A percentile compares a stretch with the other conserved stretches of the same genome.
These are phyloP conservation scores for Lasioglossum baleicum DNA, from an alignment of 1,140 invertebrate species.

Conservation along the genomic window DNA sequence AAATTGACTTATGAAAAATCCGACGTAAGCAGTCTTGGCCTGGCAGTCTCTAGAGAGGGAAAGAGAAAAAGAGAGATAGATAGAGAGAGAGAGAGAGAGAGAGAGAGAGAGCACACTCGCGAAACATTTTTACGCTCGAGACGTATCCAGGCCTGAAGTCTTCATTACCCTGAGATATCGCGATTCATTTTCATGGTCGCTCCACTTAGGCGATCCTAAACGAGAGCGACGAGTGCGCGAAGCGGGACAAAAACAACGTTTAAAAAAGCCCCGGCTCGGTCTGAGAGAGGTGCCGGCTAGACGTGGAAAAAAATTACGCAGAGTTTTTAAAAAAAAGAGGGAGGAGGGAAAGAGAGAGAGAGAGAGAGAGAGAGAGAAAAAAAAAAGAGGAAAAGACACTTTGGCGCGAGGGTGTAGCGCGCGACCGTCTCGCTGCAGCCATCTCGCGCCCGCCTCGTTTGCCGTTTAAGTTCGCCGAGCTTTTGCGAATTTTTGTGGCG, in stretches of 20 bases:
- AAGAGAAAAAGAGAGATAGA: too few species aligned
- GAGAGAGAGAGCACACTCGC: not conserved
- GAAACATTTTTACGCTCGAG: conserved; percentile 14
- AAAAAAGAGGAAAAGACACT: not conserved
- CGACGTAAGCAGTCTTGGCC: too few species aligned
- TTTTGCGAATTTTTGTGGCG: conserved; percentile 3
- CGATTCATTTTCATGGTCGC: conserved; percentile 49
- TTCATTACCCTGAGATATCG: conserved; percentile 40
- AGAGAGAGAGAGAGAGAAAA: too few species aligned
- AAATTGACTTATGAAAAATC: too few species aligned
- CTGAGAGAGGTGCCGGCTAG: conserved; percentile 21
- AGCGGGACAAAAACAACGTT: conserved; percentile 24
- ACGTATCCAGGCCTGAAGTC: not conserved
- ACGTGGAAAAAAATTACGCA: conserved; percentile 9
- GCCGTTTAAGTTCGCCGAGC: conserved; percentile 40
- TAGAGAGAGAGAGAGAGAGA: too few species aligned
- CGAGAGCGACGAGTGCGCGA: conserved; percentile 32
- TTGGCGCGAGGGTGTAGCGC: conserved; percentile 11
- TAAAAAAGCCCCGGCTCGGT: conserved; percentile 16
- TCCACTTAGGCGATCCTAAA: conserved; percentile 43
- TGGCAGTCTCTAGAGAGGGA: too few species aligned
- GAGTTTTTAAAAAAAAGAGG: not conserved
- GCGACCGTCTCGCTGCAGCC: conserved; percentile 4
- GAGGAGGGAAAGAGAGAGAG: not conserved
- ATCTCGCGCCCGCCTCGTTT: conserved; percentile 35